A percentile compares a stretch with the other conserved stretches of the same genome.
Conservation (phyloP, 2,797 vertebrate species). For the Tolypeutes matacus region DNA sequence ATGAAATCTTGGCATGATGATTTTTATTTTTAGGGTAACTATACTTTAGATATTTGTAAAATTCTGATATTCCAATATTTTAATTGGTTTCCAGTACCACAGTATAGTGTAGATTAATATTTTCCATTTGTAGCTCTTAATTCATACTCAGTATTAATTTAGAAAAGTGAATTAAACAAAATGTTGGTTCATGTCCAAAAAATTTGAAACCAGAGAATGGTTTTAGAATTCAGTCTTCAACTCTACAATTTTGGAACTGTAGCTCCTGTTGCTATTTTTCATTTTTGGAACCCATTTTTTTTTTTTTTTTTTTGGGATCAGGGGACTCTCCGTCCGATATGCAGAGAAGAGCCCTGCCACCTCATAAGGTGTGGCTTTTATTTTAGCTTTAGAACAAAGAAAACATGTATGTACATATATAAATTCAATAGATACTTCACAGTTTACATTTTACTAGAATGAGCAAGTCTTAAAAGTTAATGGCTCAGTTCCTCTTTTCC, state of each 20-base stretch:
- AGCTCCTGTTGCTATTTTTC: not conserved
- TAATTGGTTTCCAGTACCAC: not conserved
- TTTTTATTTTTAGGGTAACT: slow-evolving; percentile 52
- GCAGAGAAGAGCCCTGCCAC: too few species aligned
- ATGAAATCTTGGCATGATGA: not conserved
- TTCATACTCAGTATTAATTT: slow-evolving; percentile 5
- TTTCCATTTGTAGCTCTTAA: not conserved
- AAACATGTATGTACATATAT: too few species aligned
- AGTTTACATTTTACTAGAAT: too few species aligned
- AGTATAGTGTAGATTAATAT: not conserved
- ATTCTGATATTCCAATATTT: not conserved
- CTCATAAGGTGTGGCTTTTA: too few species aligned
- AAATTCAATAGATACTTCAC: too few species aligned
- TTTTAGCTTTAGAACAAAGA: too few species aligned
- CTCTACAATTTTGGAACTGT: not conserved
- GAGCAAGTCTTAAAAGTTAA: too few species aligned
- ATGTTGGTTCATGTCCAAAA: not conserved
- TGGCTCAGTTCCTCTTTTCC: too few species aligned
- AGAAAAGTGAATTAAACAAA: not conserved
- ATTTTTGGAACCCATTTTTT: slow-evolving; percentile 60
- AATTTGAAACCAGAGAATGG: slow-evolving; percentile 1
- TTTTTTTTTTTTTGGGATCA: too few species aligned
- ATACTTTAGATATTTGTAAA: slow-evolving; percentile 13
- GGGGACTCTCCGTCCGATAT: too few species aligned
- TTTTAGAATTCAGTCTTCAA: slow-evolving; percentile 45